These are phyloP conservation scores for Saxicola maurus DNA, from an alignment of 2,797 vertebrate species.

Conservation along the genomic window DNA sequence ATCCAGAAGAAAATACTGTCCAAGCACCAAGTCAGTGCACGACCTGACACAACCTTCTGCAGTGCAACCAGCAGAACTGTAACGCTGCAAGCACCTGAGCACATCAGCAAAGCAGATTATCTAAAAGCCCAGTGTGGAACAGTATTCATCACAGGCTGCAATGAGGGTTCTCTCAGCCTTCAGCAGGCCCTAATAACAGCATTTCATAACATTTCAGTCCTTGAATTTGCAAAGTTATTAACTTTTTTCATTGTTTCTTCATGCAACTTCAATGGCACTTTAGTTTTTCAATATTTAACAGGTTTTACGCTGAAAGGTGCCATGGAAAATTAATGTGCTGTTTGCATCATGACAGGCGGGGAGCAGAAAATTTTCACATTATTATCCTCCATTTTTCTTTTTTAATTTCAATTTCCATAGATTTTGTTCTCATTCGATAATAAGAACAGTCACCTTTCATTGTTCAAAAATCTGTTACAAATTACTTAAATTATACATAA, in stretches of 20 bases:
- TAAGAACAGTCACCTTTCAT: accelerated
- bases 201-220: neutral
- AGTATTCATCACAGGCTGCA: neutral
- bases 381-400: neutral
- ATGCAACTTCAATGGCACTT: neutral
- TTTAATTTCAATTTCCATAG: neutral
- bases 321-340: neutral
- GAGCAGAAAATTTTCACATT: neutral
- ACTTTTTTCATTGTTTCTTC: neutral
- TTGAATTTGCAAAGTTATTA: neutral
- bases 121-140: neutral
- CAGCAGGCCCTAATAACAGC: neutral
- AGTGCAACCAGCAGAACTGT: accelerated
- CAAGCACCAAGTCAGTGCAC: neutral
- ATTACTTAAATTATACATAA: neutral
- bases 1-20: neutral
- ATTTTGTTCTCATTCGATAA: neutral
- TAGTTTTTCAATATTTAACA: neutral
- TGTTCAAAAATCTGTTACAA: neutral
- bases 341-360: neutral
- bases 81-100: neutral
- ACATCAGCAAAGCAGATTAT: neutral
- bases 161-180: neutral
- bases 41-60: neutral
- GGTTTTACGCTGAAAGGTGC: neutral